Evolutionary conservation across 2,113 vertebrate species (phyloP), one percentile per base, ranked within the genome.

Genomic region (Cyprinodon variegatus): DNA sequence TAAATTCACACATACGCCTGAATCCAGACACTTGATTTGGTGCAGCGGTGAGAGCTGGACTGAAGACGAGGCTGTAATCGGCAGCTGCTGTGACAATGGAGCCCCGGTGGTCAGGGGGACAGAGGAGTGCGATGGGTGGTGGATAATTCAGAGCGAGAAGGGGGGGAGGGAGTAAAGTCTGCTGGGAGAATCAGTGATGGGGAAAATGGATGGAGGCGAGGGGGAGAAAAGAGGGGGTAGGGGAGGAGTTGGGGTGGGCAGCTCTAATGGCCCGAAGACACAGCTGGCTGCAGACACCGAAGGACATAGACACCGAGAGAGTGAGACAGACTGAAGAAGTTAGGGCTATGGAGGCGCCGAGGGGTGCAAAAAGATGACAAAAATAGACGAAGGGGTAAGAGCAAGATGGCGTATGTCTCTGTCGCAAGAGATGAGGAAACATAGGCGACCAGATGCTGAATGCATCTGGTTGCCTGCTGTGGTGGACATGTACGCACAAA

Each of bases 251-350:
- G 50, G 48, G 62, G 46, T 65, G 65, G 83, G 76, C 83, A 83
- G 75, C 78, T 81, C 82, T 90, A 90, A 92, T 91, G 88, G 89
- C 89, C 88, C 84, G 62, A 87, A 93, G 87, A 91, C 89, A 88
- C 91, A 93, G 91, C 91, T 90, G 90, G 90, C 89, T 91, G 87
- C 89, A 92, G 87, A 90, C 87, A 90, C 87, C 84, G 89, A 92
- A 77, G 78, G 74, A 80, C 78, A 48, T 83, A 82, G 84, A 79
- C 79, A 72, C 50, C 50, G 50, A 57, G 50, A 57, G 50, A 57
- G 50, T 57, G 50, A 57, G 50, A n/a, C 65, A 80, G 67, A 78
- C 59, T 36, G 64, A 43, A 74, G 62, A 43, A 65, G 46, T 74
- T 62, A 61, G 37, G 38, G 72, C 39, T 39, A 68, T 63, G 72